Conservation (phyloP, 2,113 vertebrate genomes). For the Turnix velox region DNA sequence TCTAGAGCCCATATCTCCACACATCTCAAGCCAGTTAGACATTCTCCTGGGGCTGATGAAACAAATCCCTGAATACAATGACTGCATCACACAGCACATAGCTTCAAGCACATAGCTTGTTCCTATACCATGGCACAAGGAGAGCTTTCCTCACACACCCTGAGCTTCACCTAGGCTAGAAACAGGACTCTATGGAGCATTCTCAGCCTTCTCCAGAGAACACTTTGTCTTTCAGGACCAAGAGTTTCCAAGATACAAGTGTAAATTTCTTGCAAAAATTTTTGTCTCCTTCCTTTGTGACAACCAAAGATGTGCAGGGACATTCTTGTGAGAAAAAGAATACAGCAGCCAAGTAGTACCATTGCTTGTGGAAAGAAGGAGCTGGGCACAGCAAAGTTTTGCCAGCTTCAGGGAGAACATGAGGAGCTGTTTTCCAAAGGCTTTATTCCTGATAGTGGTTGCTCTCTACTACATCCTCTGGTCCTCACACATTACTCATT, state of each 20-base stretch:
- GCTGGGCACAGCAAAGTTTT: background rate
- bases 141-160: rapidly evolving
- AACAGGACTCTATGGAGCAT: background rate
- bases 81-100: background rate
- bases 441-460: background rate
- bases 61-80: background rate
- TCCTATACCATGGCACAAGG: rapidly evolving
- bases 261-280: background rate
- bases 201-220: background rate
- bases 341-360: background rate
- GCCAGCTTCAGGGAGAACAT: background rate
- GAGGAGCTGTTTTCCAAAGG: background rate
- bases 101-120: background rate
- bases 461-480: background rate
- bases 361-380: background rate
- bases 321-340: background rate
- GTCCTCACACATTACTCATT: background rate
- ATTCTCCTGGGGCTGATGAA: background rate
- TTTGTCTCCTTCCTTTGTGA: background rate
- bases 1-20: background rate
- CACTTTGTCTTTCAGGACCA: background rate
- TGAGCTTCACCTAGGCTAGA: background rate
- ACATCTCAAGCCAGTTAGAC: background rate
- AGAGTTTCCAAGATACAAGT: background rate
- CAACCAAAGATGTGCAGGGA: background rate